Evolutionary conservation across 2,113 vertebrate species (phyloP).

Genomic region (Solea senegalensis): DNA sequence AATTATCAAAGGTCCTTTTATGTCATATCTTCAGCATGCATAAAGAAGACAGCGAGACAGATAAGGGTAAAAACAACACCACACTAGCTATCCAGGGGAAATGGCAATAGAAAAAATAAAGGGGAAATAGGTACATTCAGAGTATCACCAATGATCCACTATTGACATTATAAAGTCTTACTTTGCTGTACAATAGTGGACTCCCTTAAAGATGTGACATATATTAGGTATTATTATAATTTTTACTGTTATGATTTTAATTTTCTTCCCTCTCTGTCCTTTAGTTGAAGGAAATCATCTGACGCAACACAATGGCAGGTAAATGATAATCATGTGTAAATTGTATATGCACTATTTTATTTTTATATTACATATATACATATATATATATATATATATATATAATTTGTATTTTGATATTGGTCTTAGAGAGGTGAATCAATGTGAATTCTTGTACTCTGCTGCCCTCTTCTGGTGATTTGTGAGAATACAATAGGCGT

Average conservation of each 20-base stretch:
- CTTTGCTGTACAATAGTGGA: not conserved
- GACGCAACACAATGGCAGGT: constrained; percentile 85
- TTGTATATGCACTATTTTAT: not conserved
- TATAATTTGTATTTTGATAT: not conserved
- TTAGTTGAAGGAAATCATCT: constrained; percentile 69
- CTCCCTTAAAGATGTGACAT: not conserved
- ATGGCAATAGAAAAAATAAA: too few species aligned
- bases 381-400: not conserved
- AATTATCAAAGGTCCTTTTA: too few species aligned
- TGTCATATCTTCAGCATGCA: too few species aligned
- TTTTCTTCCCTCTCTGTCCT: constrained; percentile 49
- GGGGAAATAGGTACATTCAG: too few species aligned
- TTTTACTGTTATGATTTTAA: not conserved
- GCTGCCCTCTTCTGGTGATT: constrained; percentile 58
- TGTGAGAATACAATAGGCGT: constrained; percentile 24
- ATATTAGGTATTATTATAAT: not conserved
- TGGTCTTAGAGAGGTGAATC: too few species aligned
- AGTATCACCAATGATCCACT: too few species aligned
- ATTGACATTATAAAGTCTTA: too few species aligned
- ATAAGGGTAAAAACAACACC: too few species aligned
- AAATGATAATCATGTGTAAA: constrained; percentile 32
- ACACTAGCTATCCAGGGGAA: too few species aligned
- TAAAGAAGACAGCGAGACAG: too few species aligned
- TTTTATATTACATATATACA: not conserved
- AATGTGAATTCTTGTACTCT: constrained; percentile 18